phyloP scores from a whole-genome alignment of 2,888 invertebrate species.

The Oscheius sp. region DNA sequence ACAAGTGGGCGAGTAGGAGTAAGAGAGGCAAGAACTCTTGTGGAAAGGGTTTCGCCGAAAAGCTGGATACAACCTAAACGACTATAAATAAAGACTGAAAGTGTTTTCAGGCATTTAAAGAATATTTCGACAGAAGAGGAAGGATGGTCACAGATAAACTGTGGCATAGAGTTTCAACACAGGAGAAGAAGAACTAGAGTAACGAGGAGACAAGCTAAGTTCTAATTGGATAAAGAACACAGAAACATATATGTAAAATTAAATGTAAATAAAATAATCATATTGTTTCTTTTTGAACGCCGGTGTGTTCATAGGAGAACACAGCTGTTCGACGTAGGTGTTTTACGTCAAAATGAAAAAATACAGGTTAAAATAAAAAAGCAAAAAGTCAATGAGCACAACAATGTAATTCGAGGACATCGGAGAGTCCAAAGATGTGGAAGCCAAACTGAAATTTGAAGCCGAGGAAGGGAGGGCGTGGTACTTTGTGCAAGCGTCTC shows the following conservation, averaged over 20 bases:
- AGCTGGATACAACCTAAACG: too few species aligned
- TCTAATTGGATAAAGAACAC: too few species aligned
- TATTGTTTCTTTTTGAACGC: conserved; percentile 4
- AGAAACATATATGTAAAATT: too few species aligned
- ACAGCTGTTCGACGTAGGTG: conserved; percentile 29
- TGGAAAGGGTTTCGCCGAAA: neutral
- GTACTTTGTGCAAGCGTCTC: neutral
- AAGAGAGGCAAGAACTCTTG: neutral
- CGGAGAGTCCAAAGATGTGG: conserved; percentile 12
- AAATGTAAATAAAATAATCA: too few species aligned
- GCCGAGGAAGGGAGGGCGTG: conserved; percentile 4
- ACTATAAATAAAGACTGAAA: too few species aligned
- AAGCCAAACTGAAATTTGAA: conserved; percentile 15
- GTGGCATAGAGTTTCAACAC: too few species aligned
- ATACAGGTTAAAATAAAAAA: neutral
- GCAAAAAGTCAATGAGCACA: neutral
- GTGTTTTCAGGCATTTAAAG: too few species aligned
- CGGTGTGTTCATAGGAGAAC: too few species aligned
- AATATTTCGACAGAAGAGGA: too few species aligned
- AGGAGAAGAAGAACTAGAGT: too few species aligned
- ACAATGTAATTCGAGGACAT: conserved; percentile 8
- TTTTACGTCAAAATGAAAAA: conserved; percentile 6
- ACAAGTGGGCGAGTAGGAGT: neutral
- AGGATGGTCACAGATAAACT: too few species aligned
- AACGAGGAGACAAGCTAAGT: too few species aligned